phyloP scores from a whole-genome alignment of 2,888 invertebrate genomes.

The Pardosa pseudoannulata region DNA sequence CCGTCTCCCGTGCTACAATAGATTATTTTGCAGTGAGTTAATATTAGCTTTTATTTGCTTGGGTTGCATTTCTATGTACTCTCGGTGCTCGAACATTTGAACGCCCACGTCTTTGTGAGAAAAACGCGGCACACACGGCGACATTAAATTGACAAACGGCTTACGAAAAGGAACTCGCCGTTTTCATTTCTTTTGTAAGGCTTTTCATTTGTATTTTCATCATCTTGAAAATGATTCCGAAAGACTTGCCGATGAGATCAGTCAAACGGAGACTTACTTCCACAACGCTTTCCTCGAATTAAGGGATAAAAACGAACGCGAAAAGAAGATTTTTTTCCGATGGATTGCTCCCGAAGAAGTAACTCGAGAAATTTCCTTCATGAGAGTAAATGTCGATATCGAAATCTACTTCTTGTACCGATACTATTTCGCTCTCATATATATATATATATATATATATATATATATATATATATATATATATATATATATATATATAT shows the following conservation, averaged over 20 bases:
- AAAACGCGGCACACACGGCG: background rate
- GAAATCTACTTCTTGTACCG: no score
- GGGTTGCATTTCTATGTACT: background rate
- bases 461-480: no score
- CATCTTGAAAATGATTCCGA: background rate
- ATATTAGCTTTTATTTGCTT: constrained; percentile 42
- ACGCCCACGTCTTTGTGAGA: background rate
- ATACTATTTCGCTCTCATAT: no score
- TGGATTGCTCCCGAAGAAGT: no score
- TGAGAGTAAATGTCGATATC: no score
- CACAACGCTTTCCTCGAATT: no score
- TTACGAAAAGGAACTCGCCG: background rate
- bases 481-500: no score
- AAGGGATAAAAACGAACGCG: no score
- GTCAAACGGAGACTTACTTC: no score
- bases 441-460: no score
- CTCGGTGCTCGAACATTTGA: background rate
- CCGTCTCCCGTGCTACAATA: constrained; percentile 17
- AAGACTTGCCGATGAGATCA: background rate
- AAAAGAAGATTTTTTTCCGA: no score
- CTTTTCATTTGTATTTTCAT: background rate
- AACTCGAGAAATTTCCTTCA: no score
- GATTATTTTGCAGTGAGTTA: constrained; percentile 49
- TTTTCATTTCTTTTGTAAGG: background rate
- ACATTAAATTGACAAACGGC: constrained; percentile 15